Evolutionary conservation across 1,140 invertebrate species (phyloP), one percentile per base, ranked within the genome.

Genomic region (Eciton burchellii): DNA sequence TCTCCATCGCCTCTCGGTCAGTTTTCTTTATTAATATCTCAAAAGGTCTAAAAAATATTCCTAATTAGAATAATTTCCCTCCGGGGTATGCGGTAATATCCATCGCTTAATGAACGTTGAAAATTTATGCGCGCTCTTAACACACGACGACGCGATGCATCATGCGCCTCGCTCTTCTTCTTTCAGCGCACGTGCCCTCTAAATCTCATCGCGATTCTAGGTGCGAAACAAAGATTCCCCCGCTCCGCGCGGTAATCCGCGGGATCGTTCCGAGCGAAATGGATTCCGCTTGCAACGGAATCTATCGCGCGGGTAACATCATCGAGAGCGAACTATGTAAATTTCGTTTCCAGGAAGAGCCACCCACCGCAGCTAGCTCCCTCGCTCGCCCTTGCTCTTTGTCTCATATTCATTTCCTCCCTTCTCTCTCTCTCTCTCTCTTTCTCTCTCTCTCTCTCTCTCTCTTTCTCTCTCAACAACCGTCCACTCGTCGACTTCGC

Each of bases 301-400:
- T 76, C 49, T 68, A 68, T 70, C 74, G 9, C 29, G 35, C 12
- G 19, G 72, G 49, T 65, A 54, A 63, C 43, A 74, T 71, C 68
- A 81, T 81, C 43, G 79, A 73, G 26, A 81, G 54, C 49, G 43
- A 81, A 54, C 54, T 60, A 74, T 81, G 79, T 60, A 81, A 81
- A 81, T 81, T 72, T 81, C 56, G 60, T 60, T 68, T 68, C n/a
- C 35, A 43, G 54, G 16, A 62, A 73, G 35, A 35, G 54, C 68
- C 19, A 3, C 3, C 12, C 54, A 35, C 35, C 35, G 35, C 35
- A 6, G 12, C 56, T 12, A 6, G 12, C 56, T 12, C 11, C n/a
- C 43, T 41, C 43, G 43, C 24, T 8, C 21, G 45, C 72, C 68
- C 6, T 6, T 14, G 21, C 49, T 65, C 47, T 82, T 62, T 74